Conservation (phyloP, 2,113 vertebrate genomes). For the Cinclus cinclus region DNA sequence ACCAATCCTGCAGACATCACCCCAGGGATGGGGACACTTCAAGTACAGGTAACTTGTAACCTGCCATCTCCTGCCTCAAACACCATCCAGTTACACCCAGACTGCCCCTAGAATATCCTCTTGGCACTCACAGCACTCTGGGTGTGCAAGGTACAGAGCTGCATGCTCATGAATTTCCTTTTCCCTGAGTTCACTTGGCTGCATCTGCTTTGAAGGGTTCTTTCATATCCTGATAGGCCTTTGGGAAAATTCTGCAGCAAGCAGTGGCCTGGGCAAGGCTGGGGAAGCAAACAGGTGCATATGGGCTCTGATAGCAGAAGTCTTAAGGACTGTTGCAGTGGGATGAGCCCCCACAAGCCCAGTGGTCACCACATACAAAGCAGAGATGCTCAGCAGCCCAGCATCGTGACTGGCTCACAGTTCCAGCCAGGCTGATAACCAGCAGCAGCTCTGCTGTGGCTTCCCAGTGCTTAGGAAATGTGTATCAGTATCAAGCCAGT, state of each 20-base stretch:
- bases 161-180: not conserved
- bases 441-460: not conserved
- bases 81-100: not conserved
- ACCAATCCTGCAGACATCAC: not conserved
- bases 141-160: not conserved
- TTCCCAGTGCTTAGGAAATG: not conserved
- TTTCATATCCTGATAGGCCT: rapidly evolving
- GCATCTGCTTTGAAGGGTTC: not conserved
- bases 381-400: not conserved
- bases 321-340: not conserved
- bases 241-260: not conserved
- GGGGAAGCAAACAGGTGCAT: not conserved
- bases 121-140: not conserved
- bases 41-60: not conserved
- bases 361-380: not conserved
- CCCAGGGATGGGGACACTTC: not conserved
- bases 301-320: not conserved
- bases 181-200: not conserved
- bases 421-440: not conserved
- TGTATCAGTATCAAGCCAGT: not conserved
- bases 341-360: not conserved
- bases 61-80: not conserved
- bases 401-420: not conserved
- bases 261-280: not conserved
- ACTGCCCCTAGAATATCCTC: not conserved